Evolutionary conservation across 2,797 vertebrate genomes (phyloP).

Genomic region (Oreochromis mossambicus): DNA sequence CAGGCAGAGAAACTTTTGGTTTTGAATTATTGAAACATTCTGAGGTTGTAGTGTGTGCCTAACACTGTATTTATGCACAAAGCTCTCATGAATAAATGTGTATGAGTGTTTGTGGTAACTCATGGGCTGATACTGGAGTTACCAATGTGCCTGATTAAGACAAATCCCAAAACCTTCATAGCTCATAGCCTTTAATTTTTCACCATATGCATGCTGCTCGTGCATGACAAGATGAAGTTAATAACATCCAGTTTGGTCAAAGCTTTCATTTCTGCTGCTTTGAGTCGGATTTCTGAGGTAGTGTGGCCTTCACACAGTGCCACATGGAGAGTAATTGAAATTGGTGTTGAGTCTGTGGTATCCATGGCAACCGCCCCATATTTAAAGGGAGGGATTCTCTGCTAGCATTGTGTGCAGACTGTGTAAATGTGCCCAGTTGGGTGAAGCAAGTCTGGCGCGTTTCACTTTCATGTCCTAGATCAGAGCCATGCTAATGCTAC

Average conservation of each 20-base stretch:
- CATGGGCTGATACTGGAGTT: not conserved
- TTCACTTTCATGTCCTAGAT: conserved; percentile 65
- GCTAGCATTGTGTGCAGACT: conserved; percentile 62
- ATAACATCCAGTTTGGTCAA: conserved; percentile 24
- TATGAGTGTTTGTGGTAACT: not conserved
- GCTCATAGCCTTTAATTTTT: not conserved
- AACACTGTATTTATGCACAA: conserved; percentile 18
- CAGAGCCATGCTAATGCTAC: conserved; percentile 72
- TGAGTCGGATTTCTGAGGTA: conserved; percentile 50
- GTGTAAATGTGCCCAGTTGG: conserved; percentile 51
- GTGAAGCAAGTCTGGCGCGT: conserved; percentile 43
- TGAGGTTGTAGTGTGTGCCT: conserved; percentile 35
- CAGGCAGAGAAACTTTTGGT: conserved; percentile 49
- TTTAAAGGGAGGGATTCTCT: conserved; percentile 46
- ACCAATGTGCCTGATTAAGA: not conserved
- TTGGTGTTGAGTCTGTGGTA: conserved; percentile 55
- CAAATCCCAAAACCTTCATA: not conserved
- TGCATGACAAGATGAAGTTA: conserved; percentile 15
- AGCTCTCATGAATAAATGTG: conserved; percentile 9
- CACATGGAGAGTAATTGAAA: conserved; percentile 51
- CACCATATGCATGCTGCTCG: not conserved
- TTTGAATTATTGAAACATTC: conserved; percentile 66
- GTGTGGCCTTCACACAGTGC: conserved; percentile 56
- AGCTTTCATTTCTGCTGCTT: conserved; percentile 54
- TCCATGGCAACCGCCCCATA: conserved; percentile 64